Evolutionary conservation across 2,797 vertebrate species (phyloP).

Genomic region (Danio kyathit): DNA sequence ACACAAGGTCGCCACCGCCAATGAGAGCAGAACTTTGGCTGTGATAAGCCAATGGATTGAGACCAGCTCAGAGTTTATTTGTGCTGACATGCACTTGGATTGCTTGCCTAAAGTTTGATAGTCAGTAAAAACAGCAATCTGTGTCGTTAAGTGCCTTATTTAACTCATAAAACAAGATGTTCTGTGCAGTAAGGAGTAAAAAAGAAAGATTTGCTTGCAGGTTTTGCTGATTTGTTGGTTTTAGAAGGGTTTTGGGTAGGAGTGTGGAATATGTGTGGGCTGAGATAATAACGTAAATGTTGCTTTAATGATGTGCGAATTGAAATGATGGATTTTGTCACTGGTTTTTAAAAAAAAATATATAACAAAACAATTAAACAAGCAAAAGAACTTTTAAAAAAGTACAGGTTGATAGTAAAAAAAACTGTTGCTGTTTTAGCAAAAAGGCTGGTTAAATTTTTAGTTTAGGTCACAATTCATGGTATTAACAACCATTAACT

Average conservation of each 20-base stretch:
- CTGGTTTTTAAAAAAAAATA: no score
- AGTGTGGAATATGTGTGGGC: no score
- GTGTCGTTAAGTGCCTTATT: neutral
- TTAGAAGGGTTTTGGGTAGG: neutral
- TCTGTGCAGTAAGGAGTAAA: neutral
- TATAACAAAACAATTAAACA: no score
- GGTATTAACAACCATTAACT: no score
- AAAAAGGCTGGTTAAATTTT: no score
- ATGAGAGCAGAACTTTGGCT: neutral
- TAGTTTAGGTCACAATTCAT: no score
- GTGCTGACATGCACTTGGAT: neutral
- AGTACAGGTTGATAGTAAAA: no score
- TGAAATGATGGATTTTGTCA: no score
- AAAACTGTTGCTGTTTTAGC: no score
- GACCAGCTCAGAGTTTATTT: slow-evolving; percentile 17
- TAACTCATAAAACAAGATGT: neutral
- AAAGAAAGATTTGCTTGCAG: neutral
- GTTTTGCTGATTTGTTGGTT: neutral
- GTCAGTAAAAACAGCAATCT: neutral
- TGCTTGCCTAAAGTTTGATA: neutral
- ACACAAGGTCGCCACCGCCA: slow-evolving; percentile 63
- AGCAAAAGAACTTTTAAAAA: no score
- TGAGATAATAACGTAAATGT: no score
- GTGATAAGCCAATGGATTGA: slow-evolving; percentile 46
- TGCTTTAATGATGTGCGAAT: no score